Conservation (phyloP, 2,797 vertebrate species). For the Hyperoplus lanceolatus region DNA sequence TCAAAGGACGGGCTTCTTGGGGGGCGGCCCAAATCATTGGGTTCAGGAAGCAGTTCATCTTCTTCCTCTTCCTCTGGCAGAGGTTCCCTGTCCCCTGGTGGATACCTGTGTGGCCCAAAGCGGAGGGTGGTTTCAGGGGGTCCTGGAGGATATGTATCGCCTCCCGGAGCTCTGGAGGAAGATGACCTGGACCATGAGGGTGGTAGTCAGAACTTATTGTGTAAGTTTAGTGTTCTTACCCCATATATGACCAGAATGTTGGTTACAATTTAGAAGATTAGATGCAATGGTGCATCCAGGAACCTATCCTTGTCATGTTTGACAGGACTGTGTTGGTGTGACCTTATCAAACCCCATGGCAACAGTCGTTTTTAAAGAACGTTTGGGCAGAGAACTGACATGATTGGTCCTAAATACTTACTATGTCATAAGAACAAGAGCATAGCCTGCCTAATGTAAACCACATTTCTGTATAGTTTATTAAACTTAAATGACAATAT, state of each 20-base stretch:
- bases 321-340: neutral
- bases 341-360: neutral
- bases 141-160: slow-evolving; percentile 62
- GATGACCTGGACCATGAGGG: slow-evolving; percentile 83
- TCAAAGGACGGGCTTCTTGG: slow-evolving; percentile 52
- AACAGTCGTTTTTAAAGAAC: no score
- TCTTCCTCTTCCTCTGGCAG: slow-evolving; percentile 87
- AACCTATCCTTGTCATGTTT: neutral
- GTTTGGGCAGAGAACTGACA: no score
- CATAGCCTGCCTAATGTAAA: no score
- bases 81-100: slow-evolving; percentile 78
- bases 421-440: no score
- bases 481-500: no score
- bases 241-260: neutral
- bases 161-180: slow-evolving; percentile 77
- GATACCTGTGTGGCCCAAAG: slow-evolving; percentile 72
- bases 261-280: neutral
- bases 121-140: slow-evolving; percentile 44
- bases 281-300: neutral
- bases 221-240: slow-evolving; percentile 59
- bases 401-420: no score
- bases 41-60: slow-evolving; percentile 82
- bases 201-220: slow-evolving; percentile 78
- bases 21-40: slow-evolving; percentile 80
- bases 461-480: no score